These are phyloP conservation scores for Benitochromis conjunctus DNA, from an alignment of 2,113 vertebrate genomes.

Conservation along the genomic window DNA sequence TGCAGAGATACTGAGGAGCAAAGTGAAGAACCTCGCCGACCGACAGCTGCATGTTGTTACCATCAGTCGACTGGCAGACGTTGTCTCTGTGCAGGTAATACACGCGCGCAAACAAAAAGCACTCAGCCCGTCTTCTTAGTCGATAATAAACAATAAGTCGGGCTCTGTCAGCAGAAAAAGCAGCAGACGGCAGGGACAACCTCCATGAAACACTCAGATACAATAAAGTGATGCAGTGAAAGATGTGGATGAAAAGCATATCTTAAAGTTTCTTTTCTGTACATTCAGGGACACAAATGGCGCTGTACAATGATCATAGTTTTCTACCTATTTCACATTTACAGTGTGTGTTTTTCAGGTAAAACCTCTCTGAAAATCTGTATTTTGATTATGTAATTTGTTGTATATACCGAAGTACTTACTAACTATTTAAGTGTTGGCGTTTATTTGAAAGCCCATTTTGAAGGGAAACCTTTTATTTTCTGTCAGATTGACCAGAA, in stretches of 20 bases:
- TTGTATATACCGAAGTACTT: neutral
- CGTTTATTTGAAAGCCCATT: neutral
- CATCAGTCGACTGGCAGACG: conserved; percentile 43
- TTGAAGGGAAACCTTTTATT: neutral
- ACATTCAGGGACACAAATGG: neutral
- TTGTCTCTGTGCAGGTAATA: conserved; percentile 59
- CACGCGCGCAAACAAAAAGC: neutral
- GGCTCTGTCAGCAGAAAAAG: neutral
- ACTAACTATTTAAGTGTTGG: neutral
- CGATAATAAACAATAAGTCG: neutral
- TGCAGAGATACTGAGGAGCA: conserved; percentile 39
- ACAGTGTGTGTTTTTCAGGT: neutral
- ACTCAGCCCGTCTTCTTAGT: neutral
- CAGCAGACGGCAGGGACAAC: neutral
- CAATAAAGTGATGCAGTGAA: neutral
- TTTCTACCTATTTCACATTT: neutral
- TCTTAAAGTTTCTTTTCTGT: neutral
- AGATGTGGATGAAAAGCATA: neutral
- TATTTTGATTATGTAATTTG: neutral
- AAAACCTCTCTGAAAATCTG: neutral
- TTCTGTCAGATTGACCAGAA: conserved; percentile 80
- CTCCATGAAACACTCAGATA: neutral
- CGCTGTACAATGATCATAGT: neutral
- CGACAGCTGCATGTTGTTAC: conserved; percentile 55
- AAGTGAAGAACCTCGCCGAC: conserved; percentile 48